Evolutionary conservation across 2,797 vertebrate genomes (phyloP).

Genomic region (Enteromius trimaculatus): DNA sequence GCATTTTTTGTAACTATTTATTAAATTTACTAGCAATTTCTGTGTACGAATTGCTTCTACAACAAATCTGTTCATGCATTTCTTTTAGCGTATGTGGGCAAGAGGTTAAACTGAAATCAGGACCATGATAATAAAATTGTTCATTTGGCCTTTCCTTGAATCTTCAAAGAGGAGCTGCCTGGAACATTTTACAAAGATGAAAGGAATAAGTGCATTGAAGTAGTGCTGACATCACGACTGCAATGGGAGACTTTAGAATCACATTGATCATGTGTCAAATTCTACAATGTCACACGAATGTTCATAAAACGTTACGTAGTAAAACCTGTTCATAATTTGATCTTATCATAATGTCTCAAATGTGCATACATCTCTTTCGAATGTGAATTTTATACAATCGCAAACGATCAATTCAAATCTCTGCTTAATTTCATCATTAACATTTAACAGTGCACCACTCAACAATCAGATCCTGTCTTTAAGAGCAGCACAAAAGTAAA

Average conservation of each 20-base stretch:
- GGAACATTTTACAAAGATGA: background rate
- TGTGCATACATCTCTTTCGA: background rate
- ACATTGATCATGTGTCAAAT: slow-evolving; percentile 8
- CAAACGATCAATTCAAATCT: background rate
- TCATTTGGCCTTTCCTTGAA: background rate
- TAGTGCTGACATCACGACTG: background rate
- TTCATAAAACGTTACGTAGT: background rate
- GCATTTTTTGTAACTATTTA: background rate
- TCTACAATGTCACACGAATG: background rate
- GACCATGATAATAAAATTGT: background rate
- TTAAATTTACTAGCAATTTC: background rate
- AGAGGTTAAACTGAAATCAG: background rate
- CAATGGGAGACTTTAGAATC: slow-evolving; percentile 1
- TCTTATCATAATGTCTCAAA: background rate
- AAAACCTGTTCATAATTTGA: background rate
- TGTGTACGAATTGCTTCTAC: background rate
- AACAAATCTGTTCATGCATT: background rate
- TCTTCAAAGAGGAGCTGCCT: background rate
- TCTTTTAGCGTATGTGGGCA: background rate
- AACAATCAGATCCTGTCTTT: background rate
- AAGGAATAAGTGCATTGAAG: background rate
- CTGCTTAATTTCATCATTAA: background rate
- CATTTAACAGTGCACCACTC: background rate
- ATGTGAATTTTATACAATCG: background rate
- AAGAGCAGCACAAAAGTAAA: background rate